Percentiles rank a stretch among this genome's conserved stretches.
Evolutionary conservation across 2,888 invertebrate genomes (phyloP).

Genomic region (Lasioglossum villosulum): DNA sequence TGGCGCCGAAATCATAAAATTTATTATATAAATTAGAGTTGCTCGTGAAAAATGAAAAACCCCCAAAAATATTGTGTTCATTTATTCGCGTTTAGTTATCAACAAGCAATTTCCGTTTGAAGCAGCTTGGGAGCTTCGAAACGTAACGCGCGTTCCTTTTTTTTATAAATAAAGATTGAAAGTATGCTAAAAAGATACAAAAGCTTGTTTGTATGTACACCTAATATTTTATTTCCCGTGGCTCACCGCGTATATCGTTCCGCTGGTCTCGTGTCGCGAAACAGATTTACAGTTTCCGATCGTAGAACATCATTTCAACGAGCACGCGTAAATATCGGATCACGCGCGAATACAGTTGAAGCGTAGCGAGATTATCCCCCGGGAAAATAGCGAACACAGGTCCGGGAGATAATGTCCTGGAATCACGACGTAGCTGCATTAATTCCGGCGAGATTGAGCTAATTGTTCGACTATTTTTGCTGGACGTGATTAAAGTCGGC

Average conservation of each 20-base stretch:
- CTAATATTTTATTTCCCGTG: not conserved
- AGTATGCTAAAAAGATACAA: too few species aligned
- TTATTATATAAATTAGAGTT: too few species aligned
- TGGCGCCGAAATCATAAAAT: too few species aligned
- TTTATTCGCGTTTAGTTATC: too few species aligned
- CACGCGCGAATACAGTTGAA: not conserved
- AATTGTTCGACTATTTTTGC: slow-evolving; percentile 53
- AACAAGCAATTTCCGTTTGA: too few species aligned
- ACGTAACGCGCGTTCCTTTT: too few species aligned
- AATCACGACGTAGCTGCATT: slow-evolving; percentile 20
- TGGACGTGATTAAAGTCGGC: slow-evolving; percentile 47
- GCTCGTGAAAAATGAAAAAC: too few species aligned
- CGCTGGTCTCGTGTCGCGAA: not conserved
- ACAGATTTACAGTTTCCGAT: not conserved
- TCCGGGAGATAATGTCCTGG: not conserved
- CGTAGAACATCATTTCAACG: not conserved
- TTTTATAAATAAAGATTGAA: too few species aligned
- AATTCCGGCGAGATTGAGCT: slow-evolving; percentile 30
- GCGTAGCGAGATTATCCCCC: not conserved
- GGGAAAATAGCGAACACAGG: not conserved
- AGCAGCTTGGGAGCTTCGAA: too few species aligned
- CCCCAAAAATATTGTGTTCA: too few species aligned
- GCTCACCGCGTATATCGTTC: not conserved
- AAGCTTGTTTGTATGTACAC: too few species aligned
- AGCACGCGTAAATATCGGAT: not conserved